These are phyloP conservation scores for Mobula birostris DNA, from an alignment of 2,113 vertebrate genomes.

Conservation along the genomic window DNA sequence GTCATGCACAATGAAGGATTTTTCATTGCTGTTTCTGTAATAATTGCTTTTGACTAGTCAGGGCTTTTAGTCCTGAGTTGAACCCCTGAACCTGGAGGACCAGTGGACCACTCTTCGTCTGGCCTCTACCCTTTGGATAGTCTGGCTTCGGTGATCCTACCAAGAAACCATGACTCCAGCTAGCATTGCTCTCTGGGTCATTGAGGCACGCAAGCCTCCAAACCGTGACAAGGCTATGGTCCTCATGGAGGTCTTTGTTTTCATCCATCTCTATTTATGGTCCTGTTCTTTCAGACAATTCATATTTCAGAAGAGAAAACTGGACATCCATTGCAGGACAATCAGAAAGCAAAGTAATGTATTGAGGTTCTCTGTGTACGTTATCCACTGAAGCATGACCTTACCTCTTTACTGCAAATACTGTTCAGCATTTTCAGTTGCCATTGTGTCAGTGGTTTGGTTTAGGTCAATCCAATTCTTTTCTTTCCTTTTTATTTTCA, in stretches of 20 bases:
- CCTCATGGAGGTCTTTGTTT: not conserved
- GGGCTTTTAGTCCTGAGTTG: too few species aligned
- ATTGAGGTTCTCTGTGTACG: not conserved
- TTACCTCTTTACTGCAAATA: not conserved
- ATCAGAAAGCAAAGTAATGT: not conserved
- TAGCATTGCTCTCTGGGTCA: too few species aligned
- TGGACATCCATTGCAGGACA: not conserved
- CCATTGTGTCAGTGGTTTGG: not conserved
- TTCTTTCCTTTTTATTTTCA: not conserved
- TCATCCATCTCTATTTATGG: not conserved
- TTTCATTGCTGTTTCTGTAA: too few species aligned
- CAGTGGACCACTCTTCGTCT: too few species aligned
- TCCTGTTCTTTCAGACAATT: not conserved
- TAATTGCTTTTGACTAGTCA: too few species aligned
- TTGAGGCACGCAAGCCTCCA: too few species aligned
- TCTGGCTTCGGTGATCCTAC: too few species aligned
- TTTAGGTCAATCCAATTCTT: not conserved
- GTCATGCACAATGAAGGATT: too few species aligned
- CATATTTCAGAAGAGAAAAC: not conserved
- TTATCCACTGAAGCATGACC: not conserved
- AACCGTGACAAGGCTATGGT: too few species aligned
- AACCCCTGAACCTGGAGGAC: too few species aligned
- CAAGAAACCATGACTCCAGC: too few species aligned
- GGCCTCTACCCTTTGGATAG: too few species aligned
- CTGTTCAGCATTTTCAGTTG: not conserved